Conservation (phyloP, 2,797 vertebrate genomes). For the Manis crassicaudata region DNA sequence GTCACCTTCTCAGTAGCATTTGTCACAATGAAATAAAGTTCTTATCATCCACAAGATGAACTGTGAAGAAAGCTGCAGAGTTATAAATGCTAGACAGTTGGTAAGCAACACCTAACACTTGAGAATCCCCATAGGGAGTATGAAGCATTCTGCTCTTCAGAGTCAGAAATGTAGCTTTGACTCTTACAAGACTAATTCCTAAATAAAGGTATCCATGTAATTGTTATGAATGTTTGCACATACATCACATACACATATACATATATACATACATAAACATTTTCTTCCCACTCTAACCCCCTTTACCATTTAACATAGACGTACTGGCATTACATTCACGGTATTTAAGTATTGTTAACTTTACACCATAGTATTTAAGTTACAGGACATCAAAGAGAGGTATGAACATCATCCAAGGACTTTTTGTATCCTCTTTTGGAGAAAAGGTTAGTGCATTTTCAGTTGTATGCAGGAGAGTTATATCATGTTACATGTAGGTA, state of each 20-base stretch:
- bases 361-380: slow-evolving; percentile 33
- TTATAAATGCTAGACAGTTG: neutral
- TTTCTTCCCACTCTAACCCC: neutral
- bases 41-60: neutral
- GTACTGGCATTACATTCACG: neutral
- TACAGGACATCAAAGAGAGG: neutral
- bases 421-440: neutral
- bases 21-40: slow-evolving; percentile 47
- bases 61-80: neutral
- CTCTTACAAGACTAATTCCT: neutral
- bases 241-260: neutral
- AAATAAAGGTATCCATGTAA: slow-evolving; percentile 18
- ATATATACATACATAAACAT: neutral
- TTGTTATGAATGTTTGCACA: neutral
- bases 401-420: neutral
- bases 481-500: neutral
- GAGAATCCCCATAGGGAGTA: neutral
- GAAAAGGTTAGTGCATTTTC: neutral
- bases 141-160: neutral
- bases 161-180: slow-evolving; percentile 49
- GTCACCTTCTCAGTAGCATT: slow-evolving; percentile 3
- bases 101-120: slow-evolving; percentile 17
- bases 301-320: neutral
- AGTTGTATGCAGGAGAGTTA: neutral
- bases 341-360: neutral